Evolutionary conservation across 2,888 invertebrate genomes (phyloP).

Genomic region (Microctonus brassicae): DNA sequence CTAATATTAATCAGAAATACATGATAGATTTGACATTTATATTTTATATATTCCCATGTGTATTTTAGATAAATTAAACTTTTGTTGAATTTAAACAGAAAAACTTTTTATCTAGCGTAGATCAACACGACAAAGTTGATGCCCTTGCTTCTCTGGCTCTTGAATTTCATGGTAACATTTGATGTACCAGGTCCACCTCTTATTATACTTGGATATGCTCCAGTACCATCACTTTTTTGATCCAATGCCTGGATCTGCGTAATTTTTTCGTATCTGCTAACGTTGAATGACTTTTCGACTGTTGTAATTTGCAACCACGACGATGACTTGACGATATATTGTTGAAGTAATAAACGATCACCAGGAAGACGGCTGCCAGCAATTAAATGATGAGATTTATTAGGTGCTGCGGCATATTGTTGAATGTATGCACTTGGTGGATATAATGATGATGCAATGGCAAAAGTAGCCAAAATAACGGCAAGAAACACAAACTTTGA

Average conservation of each 20-base stretch:
- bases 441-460: slow-evolving; percentile 6
- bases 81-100: neutral
- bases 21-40: no score
- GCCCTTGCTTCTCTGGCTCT: slow-evolving; percentile 65
- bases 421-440: neutral
- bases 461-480: slow-evolving; percentile 23
- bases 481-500: slow-evolving; percentile 4
- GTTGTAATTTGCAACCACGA: slow-evolving; percentile 50
- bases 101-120: slow-evolving; percentile 33
- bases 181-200: slow-evolving; percentile 63
- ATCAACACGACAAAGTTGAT: slow-evolving; percentile 61
- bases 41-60: neutral
- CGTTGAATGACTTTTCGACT: slow-evolving; percentile 49
- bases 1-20: no score
- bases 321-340: slow-evolving; percentile 50
- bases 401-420: neutral
- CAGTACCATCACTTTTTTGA: slow-evolving; percentile 64
- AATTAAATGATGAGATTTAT: slow-evolving; percentile 40
- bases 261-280: slow-evolving; percentile 51
- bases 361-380: slow-evolving; percentile 37
- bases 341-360: slow-evolving; percentile 37
- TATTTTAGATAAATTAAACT: neutral
- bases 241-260: slow-evolving; percentile 64
- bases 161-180: slow-evolving; percentile 63
- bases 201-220: slow-evolving; percentile 64